A percentile compares a stretch with the other conserved stretches of the same genome.
These are phyloP conservation scores for Haliclystus octoradiatus DNA, from an alignment of 30 jellyfish, hydroid and myxozoan genomes.

Conservation along the genomic window DNA sequence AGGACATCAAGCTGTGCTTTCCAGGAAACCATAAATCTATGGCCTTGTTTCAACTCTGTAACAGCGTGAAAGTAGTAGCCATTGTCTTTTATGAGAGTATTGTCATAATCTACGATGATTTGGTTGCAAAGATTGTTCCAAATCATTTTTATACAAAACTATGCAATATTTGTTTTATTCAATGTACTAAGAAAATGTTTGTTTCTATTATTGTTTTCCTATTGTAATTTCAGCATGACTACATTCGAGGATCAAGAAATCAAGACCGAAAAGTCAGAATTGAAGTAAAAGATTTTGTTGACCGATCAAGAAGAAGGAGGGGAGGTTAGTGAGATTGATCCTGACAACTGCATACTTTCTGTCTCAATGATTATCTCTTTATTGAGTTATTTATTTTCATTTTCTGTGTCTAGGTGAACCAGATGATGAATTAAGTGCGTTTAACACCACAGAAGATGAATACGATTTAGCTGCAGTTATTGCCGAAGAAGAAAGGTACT, in stretches of 20 bases:
- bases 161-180: too few relatives aligned
- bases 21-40: too few relatives aligned
- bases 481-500: constrained; percentile 85
- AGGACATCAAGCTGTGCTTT: too few relatives aligned
- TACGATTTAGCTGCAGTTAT: constrained; percentile 82
- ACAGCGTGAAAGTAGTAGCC: neutral
- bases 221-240: constrained; percentile 92
- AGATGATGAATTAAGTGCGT: constrained; percentile 83
- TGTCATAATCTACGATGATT: too few relatives aligned
- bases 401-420: constrained; percentile 25
- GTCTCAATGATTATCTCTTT: neutral
- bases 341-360: neutral
- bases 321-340: constrained; percentile 26
- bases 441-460: constrained; percentile 60
- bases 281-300: constrained; percentile 90
- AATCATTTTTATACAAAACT: neutral
- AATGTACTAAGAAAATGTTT: neutral
- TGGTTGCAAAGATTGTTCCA: neutral
- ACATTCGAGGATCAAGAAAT: constrained; percentile 86
- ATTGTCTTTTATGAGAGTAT: too few relatives aligned
- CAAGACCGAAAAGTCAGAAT: constrained; percentile 89
- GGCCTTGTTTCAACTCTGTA: neutral
- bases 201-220: neutral
- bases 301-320: constrained; percentile 92
- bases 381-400: neutral